Percentiles rank a stretch among this genome's conserved stretches.
phyloP scores from a whole-genome alignment of 2,888 invertebrate species.

The Julus scandinavius region DNA sequence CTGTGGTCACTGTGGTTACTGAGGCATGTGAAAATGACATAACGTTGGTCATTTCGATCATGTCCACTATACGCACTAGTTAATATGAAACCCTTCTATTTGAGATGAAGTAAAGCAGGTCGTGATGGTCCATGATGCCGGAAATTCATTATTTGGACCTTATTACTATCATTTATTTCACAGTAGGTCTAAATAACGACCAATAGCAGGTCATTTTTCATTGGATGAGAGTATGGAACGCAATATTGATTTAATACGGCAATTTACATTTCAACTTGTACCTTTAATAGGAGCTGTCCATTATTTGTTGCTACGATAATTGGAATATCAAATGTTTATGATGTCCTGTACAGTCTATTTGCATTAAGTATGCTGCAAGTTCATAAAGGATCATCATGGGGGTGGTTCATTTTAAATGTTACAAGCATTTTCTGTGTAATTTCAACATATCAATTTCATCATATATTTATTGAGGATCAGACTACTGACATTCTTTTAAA shows the following conservation, averaged over 20 bases:
- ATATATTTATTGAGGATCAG: too few relatives aligned
- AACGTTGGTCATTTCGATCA: background rate
- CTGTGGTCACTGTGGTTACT: background rate
- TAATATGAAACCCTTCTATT: background rate
- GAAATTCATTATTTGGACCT: background rate
- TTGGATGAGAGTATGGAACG: background rate
- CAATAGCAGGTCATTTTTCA: background rate
- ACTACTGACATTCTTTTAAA: too few relatives aligned
- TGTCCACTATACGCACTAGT: background rate
- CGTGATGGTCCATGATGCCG: background rate
- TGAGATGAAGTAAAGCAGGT: background rate
- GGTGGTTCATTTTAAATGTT: too few relatives aligned
- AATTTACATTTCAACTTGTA: background rate
- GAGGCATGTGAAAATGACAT: slow-evolving; percentile 1
- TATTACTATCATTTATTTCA: background rate
- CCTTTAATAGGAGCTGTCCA: too few relatives aligned
- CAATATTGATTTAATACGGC: background rate
- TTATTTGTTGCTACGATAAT: too few relatives aligned
- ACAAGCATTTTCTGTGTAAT: too few relatives aligned
- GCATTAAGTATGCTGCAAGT: too few relatives aligned
- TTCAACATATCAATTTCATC: too few relatives aligned
- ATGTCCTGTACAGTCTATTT: too few relatives aligned
- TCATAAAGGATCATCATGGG: too few relatives aligned
- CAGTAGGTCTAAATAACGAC: background rate
- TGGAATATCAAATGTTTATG: too few relatives aligned